Base-by-base conservation (phyloP, 2,888 invertebrate genomes). In the Drosophila koepferae region DNA sequence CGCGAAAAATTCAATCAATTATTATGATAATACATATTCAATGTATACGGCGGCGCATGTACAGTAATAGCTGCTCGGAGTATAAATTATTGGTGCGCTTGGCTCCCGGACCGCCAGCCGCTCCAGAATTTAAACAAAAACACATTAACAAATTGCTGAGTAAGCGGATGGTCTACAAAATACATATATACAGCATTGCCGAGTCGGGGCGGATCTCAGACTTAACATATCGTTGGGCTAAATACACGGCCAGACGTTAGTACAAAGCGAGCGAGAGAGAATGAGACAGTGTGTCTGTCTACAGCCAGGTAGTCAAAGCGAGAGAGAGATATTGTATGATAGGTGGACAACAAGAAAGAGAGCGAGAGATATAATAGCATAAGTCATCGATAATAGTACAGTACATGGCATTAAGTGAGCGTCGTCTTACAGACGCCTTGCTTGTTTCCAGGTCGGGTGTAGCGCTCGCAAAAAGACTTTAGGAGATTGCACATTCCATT, bases 401-500 rank as follows among this genome's bases (percentile, higher is more conserved):
- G 68, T 76, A 79, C 66, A 64, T 80, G 81, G 55, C 55, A 65
- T 77, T 87, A 84, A 84, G 83, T 82, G 72, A 60, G 67, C 69
- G 55, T 69, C 55, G 56, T 61, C 46, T 44, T 49, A 20, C 41
- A 41, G 55, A 63, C 69, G 70, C 65, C 16, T 58, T 65, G 63
- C 56, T 70, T 65, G 61, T 56, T 78, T 74, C 64, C 80, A 79
- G 76, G 64, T 77, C 38, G 55, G 53, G 55, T 54, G 62, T 69
- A 74, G 63, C 61, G 36, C 23, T 73, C 56, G 58, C 28, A 43
- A 36, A 48, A 12, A 23, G 28, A 23, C 54, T 62, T 93, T 94
- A 96, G 77, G 95, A 95, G 87, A 97, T 96, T 76, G 96, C 95
- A 92, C 98, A 98, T 91, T 98, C 97, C 72, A 97, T 94, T 86